phyloP scores from a whole-genome alignment of 2,113 vertebrate genomes.

The Sturnus vulgaris region DNA sequence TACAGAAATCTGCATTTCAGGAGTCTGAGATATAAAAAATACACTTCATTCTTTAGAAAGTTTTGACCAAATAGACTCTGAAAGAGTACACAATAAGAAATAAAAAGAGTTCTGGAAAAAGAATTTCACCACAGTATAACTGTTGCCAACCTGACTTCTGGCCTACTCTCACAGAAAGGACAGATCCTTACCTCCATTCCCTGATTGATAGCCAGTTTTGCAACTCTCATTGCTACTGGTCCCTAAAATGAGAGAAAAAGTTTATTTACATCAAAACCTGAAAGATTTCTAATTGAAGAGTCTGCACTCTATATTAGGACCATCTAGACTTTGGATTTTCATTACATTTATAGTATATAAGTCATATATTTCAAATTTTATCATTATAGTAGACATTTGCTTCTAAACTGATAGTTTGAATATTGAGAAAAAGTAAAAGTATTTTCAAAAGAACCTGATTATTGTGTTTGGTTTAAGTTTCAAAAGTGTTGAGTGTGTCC shows the following conservation, averaged over 20 bases:
- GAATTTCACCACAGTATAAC: neutral
- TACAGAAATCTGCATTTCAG: neutral
- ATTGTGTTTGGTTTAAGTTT: neutral
- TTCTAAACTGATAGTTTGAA: neutral
- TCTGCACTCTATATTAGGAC: neutral
- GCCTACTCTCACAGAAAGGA: neutral
- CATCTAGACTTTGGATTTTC: neutral
- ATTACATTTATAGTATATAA: neutral
- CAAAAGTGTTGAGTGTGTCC: neutral
- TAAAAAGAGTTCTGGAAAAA: neutral
- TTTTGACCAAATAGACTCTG: neutral
- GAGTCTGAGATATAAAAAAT: neutral
- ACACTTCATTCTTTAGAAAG: neutral
- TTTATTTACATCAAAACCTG: neutral
- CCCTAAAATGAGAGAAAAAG: constrained; percentile 76
- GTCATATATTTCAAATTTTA: neutral
- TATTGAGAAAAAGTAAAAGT: neutral
- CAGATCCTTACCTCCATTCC: constrained; percentile 89
- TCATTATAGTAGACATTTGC: neutral
- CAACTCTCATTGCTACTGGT: constrained; percentile 95
- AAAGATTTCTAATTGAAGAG: neutral
- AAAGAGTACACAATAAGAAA: neutral
- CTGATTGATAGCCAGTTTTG: constrained; percentile 94
- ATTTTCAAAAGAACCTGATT: neutral
- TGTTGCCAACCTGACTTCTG: neutral